Evolutionary conservation across 1,140 invertebrate species (phyloP), one percentile per base, ranked within the genome.

Genomic region (Listronotus bonariensis): DNA sequence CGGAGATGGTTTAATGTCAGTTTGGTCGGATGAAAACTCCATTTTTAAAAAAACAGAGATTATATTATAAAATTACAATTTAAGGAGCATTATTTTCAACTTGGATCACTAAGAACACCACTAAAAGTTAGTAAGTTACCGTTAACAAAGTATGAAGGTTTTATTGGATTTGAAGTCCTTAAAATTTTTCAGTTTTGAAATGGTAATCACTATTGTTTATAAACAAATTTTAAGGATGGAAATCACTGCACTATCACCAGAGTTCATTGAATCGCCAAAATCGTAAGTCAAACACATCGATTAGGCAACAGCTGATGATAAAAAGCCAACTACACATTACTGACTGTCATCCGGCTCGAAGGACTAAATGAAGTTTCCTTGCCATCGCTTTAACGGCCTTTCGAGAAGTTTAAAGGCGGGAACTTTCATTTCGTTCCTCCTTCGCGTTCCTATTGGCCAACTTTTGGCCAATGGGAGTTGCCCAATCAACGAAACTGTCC

Each of bases 401-500:
- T 59, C 14, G 6, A 46, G 61, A 58, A 43, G 41, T 38, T 45
- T 36, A 14, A 55, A 49, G 62, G 55, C 52, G 56, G 48, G 55
- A 56, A 52, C 61, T 40, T 49, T 52, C n/a, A 36, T 45, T 51
- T 41, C 9, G 38, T 56, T 52, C 52, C 68, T 64, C 34, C 62
- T 59, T 55, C 54, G 18, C 20, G 26, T 58, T 36, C 41, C 65
- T 53, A 65, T 70, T 73, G 71, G 71, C 41, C 49, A 43, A 26
- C 42, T 32, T 49, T 34, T 42, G 51, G 43, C 73, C 68, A 74
- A 74, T 74, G 41, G 48, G 17, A 45, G 9, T 1, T 7, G 46
- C 15, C 54, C 67, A 75, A 75, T 75, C 68, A 71, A 42, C 68
- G 49, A 63, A 52, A 57, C 65, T 53, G 56, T 34, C 43, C 43